Conservation (phyloP, 1,140 invertebrate genomes). For the Nephotettix cincticeps region DNA sequence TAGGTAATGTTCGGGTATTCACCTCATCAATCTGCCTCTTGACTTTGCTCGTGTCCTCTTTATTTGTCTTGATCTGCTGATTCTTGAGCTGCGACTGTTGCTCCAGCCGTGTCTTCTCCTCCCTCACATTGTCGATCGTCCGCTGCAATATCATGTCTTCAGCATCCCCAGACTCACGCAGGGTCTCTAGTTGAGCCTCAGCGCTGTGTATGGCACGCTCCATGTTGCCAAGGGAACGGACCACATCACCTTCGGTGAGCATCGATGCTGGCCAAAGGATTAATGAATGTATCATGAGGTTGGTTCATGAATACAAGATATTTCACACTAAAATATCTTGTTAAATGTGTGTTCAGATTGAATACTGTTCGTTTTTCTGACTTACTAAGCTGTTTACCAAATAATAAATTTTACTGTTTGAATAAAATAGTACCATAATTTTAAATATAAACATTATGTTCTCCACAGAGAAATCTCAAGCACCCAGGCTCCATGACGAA, state of each 20-base stretch:
- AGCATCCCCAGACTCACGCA: constrained; percentile 32
- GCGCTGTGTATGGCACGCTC: constrained; percentile 19
- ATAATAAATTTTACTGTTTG: too few relatives aligned
- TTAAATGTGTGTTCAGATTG: too few relatives aligned
- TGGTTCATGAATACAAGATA: too few relatives aligned
- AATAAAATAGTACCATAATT: too few relatives aligned
- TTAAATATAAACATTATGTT: too few relatives aligned
- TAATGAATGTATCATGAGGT: too few relatives aligned
- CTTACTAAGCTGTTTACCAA: too few relatives aligned
- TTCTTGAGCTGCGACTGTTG: constrained; percentile 48
- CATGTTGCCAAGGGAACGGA: constrained; percentile 15
- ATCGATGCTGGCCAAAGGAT: constrained; percentile 9
- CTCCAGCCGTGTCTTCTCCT: constrained; percentile 48
- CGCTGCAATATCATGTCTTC: constrained; percentile 49
- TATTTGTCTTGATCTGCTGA: constrained; percentile 51
- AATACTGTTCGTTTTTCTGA: too few relatives aligned
- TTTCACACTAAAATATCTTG: too few relatives aligned
- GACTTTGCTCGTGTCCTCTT: constrained; percentile 42
- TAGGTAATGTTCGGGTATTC: neutral
- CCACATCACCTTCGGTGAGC: constrained; percentile 8
- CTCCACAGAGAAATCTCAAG: too few relatives aligned
- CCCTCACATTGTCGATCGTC: constrained; percentile 50
- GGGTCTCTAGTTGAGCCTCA: constrained; percentile 29
- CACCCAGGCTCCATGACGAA: too few relatives aligned
- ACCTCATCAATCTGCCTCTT: constrained; percentile 41